Conservation (phyloP, 2,888 invertebrate species). For the Diaprepes abbreviatus region DNA sequence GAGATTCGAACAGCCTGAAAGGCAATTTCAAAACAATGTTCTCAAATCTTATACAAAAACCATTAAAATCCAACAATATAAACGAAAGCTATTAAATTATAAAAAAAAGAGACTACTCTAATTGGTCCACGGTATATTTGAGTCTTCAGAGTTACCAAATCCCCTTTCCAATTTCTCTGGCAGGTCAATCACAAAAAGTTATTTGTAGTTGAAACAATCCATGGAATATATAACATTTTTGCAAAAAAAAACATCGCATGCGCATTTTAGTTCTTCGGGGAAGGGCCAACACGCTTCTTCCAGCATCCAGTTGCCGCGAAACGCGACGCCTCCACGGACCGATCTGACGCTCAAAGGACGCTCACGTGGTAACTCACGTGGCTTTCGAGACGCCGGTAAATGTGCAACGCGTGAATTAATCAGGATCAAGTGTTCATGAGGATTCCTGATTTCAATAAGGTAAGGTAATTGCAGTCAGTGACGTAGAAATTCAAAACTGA, state of each 20-base stretch:
- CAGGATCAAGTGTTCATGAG: conserved; percentile 39
- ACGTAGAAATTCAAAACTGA: background rate
- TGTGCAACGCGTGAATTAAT: conserved; percentile 29
- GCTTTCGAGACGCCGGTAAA: conserved; percentile 21
- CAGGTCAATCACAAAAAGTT: background rate
- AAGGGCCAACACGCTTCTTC: conserved; percentile 58
- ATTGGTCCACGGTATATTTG: too few relatives aligned
- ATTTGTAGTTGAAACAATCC: background rate
- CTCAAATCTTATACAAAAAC: too few relatives aligned
- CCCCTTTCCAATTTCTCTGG: background rate
- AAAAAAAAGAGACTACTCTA: too few relatives aligned
- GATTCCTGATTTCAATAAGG: conserved; percentile 22
- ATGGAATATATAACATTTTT: background rate
- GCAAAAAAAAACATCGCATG: conserved; percentile 52
- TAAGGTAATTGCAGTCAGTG: background rate
- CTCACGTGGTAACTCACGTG: conserved; percentile 49
- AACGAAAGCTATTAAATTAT: too few relatives aligned
- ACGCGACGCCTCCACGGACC: conserved; percentile 56
- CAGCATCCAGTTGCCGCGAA: conserved; percentile 65
- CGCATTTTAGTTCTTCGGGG: conserved; percentile 56
- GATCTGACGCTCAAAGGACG: conserved; percentile 41
- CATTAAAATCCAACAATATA: too few relatives aligned
- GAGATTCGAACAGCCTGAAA: too few relatives aligned
- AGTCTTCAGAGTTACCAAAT: background rate
- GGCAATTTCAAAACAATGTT: too few relatives aligned